phyloP scores from a whole-genome alignment of 2,797 vertebrate species.

The Enoplosus armatus region DNA sequence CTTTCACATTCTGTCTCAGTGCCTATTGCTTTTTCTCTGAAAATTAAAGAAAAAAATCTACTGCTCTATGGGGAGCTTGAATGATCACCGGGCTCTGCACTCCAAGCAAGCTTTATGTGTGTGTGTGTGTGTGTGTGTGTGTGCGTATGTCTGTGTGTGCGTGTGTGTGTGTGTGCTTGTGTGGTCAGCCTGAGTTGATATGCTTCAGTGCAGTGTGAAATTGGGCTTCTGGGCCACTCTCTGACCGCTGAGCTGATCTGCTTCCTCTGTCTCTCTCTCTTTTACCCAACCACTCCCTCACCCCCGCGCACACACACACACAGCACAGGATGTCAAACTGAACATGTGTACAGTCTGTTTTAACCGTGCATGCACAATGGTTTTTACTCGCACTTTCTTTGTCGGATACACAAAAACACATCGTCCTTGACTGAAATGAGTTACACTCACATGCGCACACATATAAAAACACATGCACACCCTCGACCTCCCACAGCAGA shows the following conservation, averaged over 20 bases:
- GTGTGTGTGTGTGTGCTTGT: constrained; percentile 32
- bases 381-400: constrained; percentile 18
- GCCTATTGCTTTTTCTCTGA: constrained; percentile 38
- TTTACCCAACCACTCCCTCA: constrained; percentile 34
- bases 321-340: constrained; percentile 26
- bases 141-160: constrained; percentile 25
- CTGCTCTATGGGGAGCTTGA: constrained; percentile 50
- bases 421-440: constrained; percentile 37
- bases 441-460: constrained; percentile 5
- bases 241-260: constrained; percentile 73
- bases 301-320: constrained; percentile 17
- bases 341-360: constrained; percentile 6
- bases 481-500: constrained; percentile 1
- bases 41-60: constrained; percentile 65
- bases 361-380: not conserved
- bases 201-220: constrained; percentile 86
- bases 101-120: constrained; percentile 30
- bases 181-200: constrained; percentile 74
- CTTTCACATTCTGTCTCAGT: constrained; percentile 14
- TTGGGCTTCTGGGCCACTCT: constrained; percentile 79
- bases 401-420: constrained; percentile 21
- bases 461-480: not conserved
- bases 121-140: constrained; percentile 23
- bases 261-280: constrained; percentile 52
- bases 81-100: constrained; percentile 53